Evolutionary conservation across 2,113 vertebrate genomes (phyloP).

Genomic region (Pelobates fuscus): DNA sequence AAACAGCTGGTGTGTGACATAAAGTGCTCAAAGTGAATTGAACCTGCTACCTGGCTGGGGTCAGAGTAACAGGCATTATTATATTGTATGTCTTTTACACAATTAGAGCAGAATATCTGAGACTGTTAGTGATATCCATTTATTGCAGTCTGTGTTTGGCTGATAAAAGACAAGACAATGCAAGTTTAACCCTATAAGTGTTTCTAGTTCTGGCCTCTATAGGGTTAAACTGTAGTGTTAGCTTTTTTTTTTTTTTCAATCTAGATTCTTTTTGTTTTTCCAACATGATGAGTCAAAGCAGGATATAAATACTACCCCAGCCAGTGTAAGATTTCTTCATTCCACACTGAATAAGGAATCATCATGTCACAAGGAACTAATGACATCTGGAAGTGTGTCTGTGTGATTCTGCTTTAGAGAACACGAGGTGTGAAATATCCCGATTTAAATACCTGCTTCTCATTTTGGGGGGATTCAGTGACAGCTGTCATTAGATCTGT

Average conservation of each 20-base stretch:
- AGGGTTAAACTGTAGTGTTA: not conserved
- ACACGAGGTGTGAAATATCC: not conserved
- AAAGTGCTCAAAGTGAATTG: not conserved
- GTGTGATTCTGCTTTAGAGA: not conserved
- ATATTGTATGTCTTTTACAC: no score
- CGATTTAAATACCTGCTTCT: not conserved
- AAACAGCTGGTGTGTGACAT: not conserved
- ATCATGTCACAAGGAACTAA: conserved; percentile 16
- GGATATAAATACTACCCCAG: conserved; percentile 29
- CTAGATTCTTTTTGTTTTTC: not conserved
- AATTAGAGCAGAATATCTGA: no score
- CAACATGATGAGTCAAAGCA: conserved; percentile 28
- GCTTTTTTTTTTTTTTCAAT: not conserved
- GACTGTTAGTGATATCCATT: no score
- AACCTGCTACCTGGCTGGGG: no score
- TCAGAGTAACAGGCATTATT: no score
- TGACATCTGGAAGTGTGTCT: conserved; percentile 26
- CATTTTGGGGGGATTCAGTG: not conserved
- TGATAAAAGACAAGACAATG: no score
- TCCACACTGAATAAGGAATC: conserved; percentile 35
- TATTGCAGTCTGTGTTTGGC: no score
- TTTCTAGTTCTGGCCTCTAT: not conserved
- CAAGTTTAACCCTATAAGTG: not conserved
- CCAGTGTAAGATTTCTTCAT: conserved; percentile 31
- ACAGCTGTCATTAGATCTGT: conserved; percentile 43